Evolutionary conservation across 2,113 vertebrate species (phyloP), one percentile per base, ranked within the genome.

Genomic region (Pedetes capensis): DNA sequence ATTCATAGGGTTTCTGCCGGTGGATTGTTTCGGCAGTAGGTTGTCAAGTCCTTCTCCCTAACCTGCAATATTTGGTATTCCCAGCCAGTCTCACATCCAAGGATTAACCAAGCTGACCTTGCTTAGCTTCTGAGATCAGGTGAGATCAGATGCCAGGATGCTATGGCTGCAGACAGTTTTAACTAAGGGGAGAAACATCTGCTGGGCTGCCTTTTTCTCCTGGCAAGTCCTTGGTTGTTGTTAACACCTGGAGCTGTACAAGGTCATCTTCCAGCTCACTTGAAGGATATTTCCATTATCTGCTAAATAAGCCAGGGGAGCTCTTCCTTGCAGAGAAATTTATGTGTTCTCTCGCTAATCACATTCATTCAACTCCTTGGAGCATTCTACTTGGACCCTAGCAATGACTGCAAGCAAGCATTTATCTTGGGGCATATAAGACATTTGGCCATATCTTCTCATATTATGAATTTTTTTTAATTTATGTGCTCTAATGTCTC

Each of bases 351-450:
- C 37, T 83, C 55, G 37, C 32, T 29, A 32, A 76, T 76, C 34
- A 10, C 44, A 63, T 23, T 57, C 61, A 47, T 88, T 59, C 37
- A 25, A 82, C 74, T 82, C 55, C 66, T 32, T 75, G 39, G n/a
- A 53, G n/a, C 55, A 37, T 86, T 85, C 79, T 16, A 39, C 49
- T 27, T 61, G 78, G 55, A 8, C 57, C 23, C 18, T 49, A 74
- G 57, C 68, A 69, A 27, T 78, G 81, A 64, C 79, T 92, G 69
- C 51, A 81, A 87, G 29, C 49, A 72, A 55, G 25, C 69, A 42
- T 92, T 51, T 76, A 68, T 93, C 47, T 95, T 76, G 14, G 68
- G 18, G 55, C n/a, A 88, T 84, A 84, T 51, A 51, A 42, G n/a
- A 53, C 61, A 83, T 74, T 81, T 87, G 34, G 22, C 53, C 63